These are phyloP conservation scores for Bettongia penicillata DNA, from an alignment of 2,113 vertebrate species.

Conservation along the genomic window DNA sequence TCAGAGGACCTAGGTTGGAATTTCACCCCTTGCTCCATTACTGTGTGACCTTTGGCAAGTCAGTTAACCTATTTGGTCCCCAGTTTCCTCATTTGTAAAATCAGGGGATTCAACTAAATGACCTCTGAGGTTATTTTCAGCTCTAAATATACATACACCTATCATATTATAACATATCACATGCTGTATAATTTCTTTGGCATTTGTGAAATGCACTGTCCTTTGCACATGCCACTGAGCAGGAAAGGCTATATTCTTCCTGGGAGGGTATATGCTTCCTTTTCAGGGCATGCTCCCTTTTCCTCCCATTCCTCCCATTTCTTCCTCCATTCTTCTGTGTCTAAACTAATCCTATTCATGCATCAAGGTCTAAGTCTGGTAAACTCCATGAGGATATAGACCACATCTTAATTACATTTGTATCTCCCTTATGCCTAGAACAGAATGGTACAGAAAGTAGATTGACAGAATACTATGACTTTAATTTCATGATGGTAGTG, in stretches of 20 bases:
- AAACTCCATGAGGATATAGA: slow-evolving; percentile 15
- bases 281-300: not conserved
- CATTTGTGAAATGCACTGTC: not conserved
- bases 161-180: not conserved
- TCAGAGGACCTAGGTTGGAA: not conserved
- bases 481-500: not conserved
- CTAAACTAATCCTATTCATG: not conserved
- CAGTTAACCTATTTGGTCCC: not conserved
- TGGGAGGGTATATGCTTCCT: not conserved
- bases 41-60: not conserved
- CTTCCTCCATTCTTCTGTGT: not conserved
- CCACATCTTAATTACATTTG: slow-evolving; percentile 17
- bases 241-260: not conserved
- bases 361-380: not conserved
- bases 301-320: not conserved
- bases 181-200: not conserved
- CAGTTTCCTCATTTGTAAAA: not conserved
- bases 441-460: not conserved
- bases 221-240: not conserved
- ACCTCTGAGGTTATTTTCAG: not conserved
- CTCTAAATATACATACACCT: not conserved
- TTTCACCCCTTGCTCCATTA: not conserved
- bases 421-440: not conserved
- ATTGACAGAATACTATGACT: not conserved
- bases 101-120: not conserved